phyloP scores from a whole-genome alignment of 2,113 vertebrate genomes.

The Sturnus vulgaris region DNA sequence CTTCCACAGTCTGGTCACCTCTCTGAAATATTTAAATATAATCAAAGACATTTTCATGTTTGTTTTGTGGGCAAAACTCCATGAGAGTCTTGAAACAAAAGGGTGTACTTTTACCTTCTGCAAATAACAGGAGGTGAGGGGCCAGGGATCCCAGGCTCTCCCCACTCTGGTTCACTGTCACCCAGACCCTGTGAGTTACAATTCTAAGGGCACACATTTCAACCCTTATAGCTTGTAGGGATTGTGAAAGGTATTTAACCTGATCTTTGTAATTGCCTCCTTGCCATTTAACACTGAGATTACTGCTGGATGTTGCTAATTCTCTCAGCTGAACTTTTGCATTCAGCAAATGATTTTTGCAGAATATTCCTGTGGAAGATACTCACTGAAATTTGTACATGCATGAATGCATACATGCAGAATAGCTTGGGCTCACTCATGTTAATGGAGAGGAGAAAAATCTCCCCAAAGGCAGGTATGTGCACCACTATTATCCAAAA shows the following conservation, averaged over 20 bases:
- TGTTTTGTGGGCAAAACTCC: neutral
- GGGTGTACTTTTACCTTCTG: neutral
- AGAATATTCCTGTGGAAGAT: neutral
- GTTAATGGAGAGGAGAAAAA: neutral
- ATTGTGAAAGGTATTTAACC: neutral
- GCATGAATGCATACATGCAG: accelerated
- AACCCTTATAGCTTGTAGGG: neutral
- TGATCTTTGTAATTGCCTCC: neutral
- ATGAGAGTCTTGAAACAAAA: neutral
- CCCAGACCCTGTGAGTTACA: neutral
- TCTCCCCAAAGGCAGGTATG: neutral
- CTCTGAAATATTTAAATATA: constrained; percentile 21
- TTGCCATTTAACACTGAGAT: neutral
- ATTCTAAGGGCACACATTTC: neutral
- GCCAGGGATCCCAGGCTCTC: neutral
- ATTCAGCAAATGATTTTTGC: neutral
- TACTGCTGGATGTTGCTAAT: neutral
- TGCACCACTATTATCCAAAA: neutral
- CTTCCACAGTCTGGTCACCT: neutral
- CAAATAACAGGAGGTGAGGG: neutral
- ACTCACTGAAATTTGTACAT: neutral
- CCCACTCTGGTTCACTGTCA: neutral
- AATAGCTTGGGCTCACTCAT: neutral
- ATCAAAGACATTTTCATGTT: neutral
- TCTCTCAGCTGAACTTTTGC: neutral